Evolutionary conservation across 2,888 invertebrate genomes (phyloP), one percentile per base, ranked within the genome.

Genomic region (Philaethria dido): DNA sequence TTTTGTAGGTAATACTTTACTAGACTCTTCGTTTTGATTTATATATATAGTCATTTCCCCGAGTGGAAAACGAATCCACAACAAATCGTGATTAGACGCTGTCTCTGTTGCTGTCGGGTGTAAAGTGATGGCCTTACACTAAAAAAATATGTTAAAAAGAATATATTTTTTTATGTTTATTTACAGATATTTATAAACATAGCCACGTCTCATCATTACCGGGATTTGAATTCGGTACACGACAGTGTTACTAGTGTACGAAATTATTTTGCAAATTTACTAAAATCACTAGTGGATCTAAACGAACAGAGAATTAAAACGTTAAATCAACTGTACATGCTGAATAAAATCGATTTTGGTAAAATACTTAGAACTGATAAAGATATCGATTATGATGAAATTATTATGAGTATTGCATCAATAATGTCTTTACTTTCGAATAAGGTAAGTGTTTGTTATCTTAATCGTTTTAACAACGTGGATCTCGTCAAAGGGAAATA

Each of bases 301-400:
- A 86, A 85, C 50, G 78, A 81, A 62, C 73, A 78, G n/a, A 73
- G 83, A 36, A 57, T 84, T 13, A 66, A 73, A 0, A 73, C 77
- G 0, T 64, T 86, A 22, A 78, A 77, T 8, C 79, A 74, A 33
- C 62, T 82, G 0, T 67, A 74, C 0, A 60, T 72, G 3, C 59
- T 84, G 0, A 76, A 84, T 18, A 80, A 82, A 25, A 72, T 74
- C 9, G 72, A 75, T 14, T 52, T 73, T 13, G 75, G 75, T 0
- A 75, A 69, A 22, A 73, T 50, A 18, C 50, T 78, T 33, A 72
- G 77, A 20, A 69, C 33, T 4, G 44, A 61, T 3, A 9, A 63
- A 9, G 57, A 68, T 14, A 67, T 67, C n/a, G 64, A 55, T 52
- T 69, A 68, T 54, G 64, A 70, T 64, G 54, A 14, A 68, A 73